Evolutionary conservation across 2,113 vertebrate genomes (phyloP).

Genomic region (Sclerurus mexicanus): DNA sequence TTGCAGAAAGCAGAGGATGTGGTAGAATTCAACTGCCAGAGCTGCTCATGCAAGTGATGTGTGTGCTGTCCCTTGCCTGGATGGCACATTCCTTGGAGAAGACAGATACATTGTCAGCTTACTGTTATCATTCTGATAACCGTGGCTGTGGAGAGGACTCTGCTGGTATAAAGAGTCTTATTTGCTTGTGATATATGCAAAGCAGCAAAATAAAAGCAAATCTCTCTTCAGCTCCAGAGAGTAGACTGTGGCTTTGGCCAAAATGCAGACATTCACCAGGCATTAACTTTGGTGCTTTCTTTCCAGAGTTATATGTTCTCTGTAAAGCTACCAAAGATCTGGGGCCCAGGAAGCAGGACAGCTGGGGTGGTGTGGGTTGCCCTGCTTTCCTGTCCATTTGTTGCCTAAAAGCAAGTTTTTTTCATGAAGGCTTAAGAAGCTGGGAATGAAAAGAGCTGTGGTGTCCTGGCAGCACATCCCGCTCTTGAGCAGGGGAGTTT

Average conservation of each 20-base stretch:
- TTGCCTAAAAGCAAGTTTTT: neutral
- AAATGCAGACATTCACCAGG: neutral
- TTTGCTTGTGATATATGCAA: neutral
- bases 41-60: rapidly evolving
- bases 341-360: neutral
- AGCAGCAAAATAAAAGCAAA: neutral
- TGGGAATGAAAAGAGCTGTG: neutral
- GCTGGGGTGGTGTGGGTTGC: neutral
- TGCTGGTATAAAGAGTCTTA: neutral
- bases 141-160: neutral
- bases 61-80: neutral
- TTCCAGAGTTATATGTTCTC: neutral
- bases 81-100: neutral
- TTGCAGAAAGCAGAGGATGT: neutral
- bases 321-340: neutral
- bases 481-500: neutral
- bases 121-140: neutral
- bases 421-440: conserved; percentile 21
- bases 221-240: neutral
- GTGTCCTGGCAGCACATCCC: conserved; percentile 21
- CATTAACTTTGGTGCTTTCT: rapidly evolving
- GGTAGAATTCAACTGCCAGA: neutral
- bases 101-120: neutral
- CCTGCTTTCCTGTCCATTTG: neutral
- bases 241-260: neutral